A percentile compares a stretch with the other conserved stretches of the same genome.
These are phyloP conservation scores for Ceratoteleas bidentatus DNA, from an alignment of 1,140 invertebrate species.

Conservation along the genomic window DNA sequence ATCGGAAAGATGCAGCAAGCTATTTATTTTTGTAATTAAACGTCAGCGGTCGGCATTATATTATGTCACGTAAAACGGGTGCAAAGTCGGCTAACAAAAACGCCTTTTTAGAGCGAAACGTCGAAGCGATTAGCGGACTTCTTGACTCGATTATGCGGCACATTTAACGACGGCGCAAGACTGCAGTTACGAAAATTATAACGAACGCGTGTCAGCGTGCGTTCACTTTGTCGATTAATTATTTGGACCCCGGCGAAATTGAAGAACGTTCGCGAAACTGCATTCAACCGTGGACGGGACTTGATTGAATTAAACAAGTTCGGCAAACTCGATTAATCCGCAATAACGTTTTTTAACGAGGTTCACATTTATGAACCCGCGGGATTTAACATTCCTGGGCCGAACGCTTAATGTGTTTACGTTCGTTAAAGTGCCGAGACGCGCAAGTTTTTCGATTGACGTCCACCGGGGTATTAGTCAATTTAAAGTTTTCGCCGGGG, in stretches of 20 bases:
- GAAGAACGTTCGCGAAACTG: background rate
- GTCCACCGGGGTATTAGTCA: background rate
- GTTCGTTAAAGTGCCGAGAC: constrained; percentile 3
- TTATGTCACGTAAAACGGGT: too few species aligned
- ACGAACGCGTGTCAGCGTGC: background rate
- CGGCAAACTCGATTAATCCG: background rate
- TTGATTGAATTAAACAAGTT: constrained; percentile 1
- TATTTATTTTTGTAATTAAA: too few species aligned
- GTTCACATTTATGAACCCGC: background rate
- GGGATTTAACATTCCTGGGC: background rate
- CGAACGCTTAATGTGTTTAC: constrained; percentile 3
- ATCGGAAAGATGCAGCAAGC: too few species aligned
- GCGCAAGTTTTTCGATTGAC: background rate
- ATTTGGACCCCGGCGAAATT: background rate
- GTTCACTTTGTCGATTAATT: background rate
- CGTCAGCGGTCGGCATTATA: too few species aligned
- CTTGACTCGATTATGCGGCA: background rate
- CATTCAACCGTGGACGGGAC: background rate
- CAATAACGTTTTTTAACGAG: constrained; percentile 1
- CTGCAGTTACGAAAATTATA: background rate
- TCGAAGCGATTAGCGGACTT: background rate
- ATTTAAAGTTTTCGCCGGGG: background rate
- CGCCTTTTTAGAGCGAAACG: background rate
- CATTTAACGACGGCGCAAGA: background rate
- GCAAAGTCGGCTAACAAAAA: too few species aligned